Percentiles rank a stretch among this genome's conserved stretches.
phyloP scores from a whole-genome alignment of 2,113 vertebrate genomes.

The Ceuthmochares aereus region DNA sequence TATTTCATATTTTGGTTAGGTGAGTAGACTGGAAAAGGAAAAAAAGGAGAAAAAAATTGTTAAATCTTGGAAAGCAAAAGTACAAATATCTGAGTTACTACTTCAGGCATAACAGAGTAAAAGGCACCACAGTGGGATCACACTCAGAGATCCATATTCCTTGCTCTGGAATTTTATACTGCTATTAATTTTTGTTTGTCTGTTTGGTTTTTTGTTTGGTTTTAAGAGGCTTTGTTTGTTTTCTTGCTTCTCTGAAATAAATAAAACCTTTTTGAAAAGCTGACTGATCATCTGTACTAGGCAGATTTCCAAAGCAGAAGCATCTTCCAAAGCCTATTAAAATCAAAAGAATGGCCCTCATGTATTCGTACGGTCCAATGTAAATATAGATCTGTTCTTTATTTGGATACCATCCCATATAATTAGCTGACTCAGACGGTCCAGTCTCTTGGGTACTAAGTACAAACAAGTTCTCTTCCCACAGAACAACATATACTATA shows the following conservation, averaged over 20 bases:
- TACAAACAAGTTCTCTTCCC: background rate
- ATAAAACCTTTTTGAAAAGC: background rate
- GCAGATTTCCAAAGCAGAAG: background rate
- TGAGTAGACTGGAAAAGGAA: background rate
- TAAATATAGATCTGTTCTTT: background rate
- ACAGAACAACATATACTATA: background rate
- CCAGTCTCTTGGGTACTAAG: background rate
- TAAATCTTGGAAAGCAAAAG: background rate
- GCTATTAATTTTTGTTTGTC: background rate
- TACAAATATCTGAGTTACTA: background rate
- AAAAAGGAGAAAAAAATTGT: background rate
- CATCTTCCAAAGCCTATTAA: background rate
- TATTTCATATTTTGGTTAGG: background rate
- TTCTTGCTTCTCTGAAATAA: slow-evolving; percentile 1
- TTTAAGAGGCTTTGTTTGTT: background rate
- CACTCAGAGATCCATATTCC: background rate
- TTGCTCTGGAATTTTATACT: background rate
- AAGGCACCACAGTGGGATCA: background rate
- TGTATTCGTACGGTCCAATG: background rate
- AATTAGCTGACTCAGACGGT: background rate
- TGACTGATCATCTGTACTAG: background rate
- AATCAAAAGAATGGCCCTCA: background rate
- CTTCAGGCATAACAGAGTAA: background rate
- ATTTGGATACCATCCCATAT: background rate
- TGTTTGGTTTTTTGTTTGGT: background rate